Base-by-base conservation (phyloP, 1,140 invertebrate species). In the Alviniconcha marisindica region DNA sequence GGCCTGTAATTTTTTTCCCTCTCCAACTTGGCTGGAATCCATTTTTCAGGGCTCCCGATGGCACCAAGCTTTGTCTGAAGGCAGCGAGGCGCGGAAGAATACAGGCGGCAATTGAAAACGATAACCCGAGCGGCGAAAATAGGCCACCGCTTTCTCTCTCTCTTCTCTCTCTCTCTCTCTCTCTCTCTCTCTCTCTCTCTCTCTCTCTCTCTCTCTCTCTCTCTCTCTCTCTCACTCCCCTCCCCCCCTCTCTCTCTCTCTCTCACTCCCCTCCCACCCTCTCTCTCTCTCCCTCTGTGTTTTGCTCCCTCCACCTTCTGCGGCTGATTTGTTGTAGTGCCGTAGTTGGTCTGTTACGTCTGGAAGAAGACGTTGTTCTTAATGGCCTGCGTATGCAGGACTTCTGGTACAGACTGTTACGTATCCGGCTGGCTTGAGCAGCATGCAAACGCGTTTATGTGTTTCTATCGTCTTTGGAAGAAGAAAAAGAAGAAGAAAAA, bases 31-130 rank as follows among this genome's bases (percentile, higher is more conserved):
- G 69, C 69, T 71, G 69, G 24, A 71, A 71, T 40, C 69, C 69
- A 71, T 71, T 71, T 71, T 71, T 71, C 69, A 71, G 44, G 73
- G 73, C 73, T 15, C 42, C 73, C 24, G 24, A 24, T 51, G 73
- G 73, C 44, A 15, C 73, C 24, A 7, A 1, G 73, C 73, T 76
- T 76, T 76, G 73, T 76, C 73, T 76, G 73, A 76, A 54, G 73
- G 73, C 73, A 76, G 15, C 38, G 42, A 51, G 73, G 73, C 73
- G 73, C 28, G 40, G 73, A 76, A 36, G 73, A 76, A 76, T 76
- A 51, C 42, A 51, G 73, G 73, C 42, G 44, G 73, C 73, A 48
- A 76, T 76, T 76, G 73, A 76, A 76, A 76, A 76, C 44, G 73
- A 76, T 76, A 48, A 76, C 24, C 42, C 24, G 73, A 76, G 73